Conservation (phyloP, 2,113 vertebrate genomes). For the Hassar affinis region DNA sequence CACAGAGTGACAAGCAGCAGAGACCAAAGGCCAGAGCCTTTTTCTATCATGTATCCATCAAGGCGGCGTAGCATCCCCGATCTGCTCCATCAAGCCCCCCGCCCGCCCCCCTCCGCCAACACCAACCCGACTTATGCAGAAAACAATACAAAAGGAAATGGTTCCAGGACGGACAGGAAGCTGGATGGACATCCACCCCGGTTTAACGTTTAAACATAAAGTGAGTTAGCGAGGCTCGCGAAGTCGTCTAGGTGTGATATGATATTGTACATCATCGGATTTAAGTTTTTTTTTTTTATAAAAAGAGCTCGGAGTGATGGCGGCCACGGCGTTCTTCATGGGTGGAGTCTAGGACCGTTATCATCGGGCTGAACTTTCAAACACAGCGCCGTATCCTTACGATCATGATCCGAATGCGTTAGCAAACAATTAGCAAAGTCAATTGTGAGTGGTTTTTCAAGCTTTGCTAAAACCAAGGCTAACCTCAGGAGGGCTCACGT, state of each 20-base stretch:
- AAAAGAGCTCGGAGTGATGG: not conserved
- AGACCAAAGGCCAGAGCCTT: constrained; percentile 35
- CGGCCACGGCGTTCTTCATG: not conserved
- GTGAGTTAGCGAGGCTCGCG: constrained; percentile 95
- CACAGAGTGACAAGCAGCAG: constrained; percentile 37
- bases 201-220: constrained; percentile 97
- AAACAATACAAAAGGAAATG: constrained; percentile 99
- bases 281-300: constrained; percentile 79
- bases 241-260: constrained; percentile 87
- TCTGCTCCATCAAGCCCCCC: not conserved
- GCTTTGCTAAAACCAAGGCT: too few species aligned
- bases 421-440: not conserved
- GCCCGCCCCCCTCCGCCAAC: not conserved
- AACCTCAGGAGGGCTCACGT: too few species aligned
- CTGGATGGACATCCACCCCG: too few species aligned
- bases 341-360: not conserved
- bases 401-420: not conserved
- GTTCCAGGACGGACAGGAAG: constrained; percentile 83
- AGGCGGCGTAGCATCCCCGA: constrained; percentile 40
- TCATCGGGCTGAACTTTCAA: too few species aligned
- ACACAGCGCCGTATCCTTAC: not conserved
- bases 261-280: constrained; percentile 97
- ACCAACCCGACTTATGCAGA: constrained; percentile 92
- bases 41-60: constrained; percentile 49
- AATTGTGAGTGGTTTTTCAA: too few species aligned